Conservation (phyloP, 2,888 invertebrate genomes). For the Antheraea assamensis region DNA sequence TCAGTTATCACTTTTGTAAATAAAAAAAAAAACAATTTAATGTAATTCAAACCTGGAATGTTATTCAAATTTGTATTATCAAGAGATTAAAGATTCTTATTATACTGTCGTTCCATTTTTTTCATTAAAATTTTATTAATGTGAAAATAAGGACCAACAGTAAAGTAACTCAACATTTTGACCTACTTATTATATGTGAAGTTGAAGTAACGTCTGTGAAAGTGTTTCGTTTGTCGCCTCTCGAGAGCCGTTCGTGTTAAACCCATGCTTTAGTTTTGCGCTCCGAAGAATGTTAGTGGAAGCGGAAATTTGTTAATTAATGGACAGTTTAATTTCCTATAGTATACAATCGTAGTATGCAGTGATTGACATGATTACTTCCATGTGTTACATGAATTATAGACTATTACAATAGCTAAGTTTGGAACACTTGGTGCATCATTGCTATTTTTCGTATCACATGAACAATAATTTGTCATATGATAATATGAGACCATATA, state of each 20-base stretch:
- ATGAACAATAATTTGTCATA: too few relatives aligned
- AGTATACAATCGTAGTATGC: neutral
- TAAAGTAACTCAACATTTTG: neutral
- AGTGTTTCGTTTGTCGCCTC: conserved; percentile 12
- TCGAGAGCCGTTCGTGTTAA: neutral
- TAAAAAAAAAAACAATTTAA: neutral
- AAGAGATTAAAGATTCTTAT: neutral
- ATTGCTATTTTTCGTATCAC: too few relatives aligned
- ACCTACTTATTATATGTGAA: conserved; percentile 4
- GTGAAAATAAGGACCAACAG: neutral
- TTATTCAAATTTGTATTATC: neutral
- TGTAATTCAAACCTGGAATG: neutral
- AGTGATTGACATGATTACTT: too few relatives aligned
- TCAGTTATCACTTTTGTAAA: too few relatives aligned
- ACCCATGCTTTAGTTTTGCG: conserved; percentile 8
- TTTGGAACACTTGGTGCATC: too few relatives aligned
- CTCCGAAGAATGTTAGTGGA: neutral
- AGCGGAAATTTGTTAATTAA: neutral
- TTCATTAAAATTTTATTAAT: too few relatives aligned
- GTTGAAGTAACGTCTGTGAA: neutral
- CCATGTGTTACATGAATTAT: too few relatives aligned
- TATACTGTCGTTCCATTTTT: neutral
- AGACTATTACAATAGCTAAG: too few relatives aligned
- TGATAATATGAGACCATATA: too few relatives aligned
- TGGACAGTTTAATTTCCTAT: neutral